phyloP scores from a whole-genome alignment of 53 echinoderm and acorn worm species.

The Holothuria leucospilota region DNA sequence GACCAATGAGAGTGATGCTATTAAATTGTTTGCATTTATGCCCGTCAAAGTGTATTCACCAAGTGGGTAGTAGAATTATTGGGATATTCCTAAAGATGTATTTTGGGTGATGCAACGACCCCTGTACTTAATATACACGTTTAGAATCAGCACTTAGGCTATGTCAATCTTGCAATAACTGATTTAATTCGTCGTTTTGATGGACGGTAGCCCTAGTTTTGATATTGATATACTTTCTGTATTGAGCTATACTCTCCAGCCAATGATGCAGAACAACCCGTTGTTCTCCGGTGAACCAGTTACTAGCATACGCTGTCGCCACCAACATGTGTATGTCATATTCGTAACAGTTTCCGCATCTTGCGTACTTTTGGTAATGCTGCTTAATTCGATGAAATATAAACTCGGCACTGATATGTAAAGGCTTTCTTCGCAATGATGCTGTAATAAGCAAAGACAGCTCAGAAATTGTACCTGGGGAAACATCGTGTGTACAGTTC shows the following conservation, averaged over 20 bases:
- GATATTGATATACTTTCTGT: constrained; percentile 79
- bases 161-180: too few relatives aligned
- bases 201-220: background rate
- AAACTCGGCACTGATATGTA: constrained; percentile 70
- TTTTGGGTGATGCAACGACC: too few relatives aligned
- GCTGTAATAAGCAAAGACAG: constrained; percentile 86
- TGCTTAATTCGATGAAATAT: constrained; percentile 83
- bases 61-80: too few relatives aligned
- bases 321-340: constrained; percentile 97
- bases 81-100: too few relatives aligned
- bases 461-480: constrained; percentile 78
- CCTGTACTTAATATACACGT: too few relatives aligned
- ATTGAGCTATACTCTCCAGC: constrained; percentile 92
- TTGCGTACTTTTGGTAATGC: constrained; percentile 85
- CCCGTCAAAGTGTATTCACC: too few relatives aligned
- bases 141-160: too few relatives aligned
- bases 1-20: too few relatives aligned
- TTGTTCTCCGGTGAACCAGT: constrained; percentile 95
- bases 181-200: too few relatives aligned
- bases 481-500: background rate
- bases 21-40: too few relatives aligned
- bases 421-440: constrained; percentile 77
- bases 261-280: constrained; percentile 88
- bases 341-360: constrained; percentile 86
- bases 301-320: constrained; percentile 93